These are phyloP conservation scores for Perca flavescens DNA, from an alignment of 2,113 vertebrate genomes.

Conservation along the genomic window DNA sequence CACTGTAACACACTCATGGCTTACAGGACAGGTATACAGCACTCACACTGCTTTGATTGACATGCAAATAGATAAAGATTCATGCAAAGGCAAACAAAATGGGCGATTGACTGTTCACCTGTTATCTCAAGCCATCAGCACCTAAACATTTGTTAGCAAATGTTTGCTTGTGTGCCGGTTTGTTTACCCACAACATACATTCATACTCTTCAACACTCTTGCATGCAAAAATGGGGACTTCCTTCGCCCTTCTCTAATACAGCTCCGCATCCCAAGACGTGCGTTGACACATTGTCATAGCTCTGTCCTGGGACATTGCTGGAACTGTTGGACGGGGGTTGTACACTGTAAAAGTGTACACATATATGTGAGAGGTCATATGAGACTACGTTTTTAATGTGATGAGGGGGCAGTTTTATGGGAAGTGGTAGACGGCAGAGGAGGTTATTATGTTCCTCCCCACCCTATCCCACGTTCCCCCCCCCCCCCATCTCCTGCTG, in stretches of 20 bases:
- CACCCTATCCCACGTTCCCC: slow-evolving; percentile 4
- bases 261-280: slow-evolving; percentile 7
- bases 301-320: slow-evolving; percentile 28
- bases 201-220: not conserved
- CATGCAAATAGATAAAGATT: slow-evolving; percentile 30
- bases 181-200: slow-evolving; percentile 1
- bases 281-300: slow-evolving; percentile 35
- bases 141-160: slow-evolving; percentile 21
- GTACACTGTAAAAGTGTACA: slow-evolving; percentile 28
- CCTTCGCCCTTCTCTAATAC: not conserved
- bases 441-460: slow-evolving; percentile 86
- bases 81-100: slow-evolving; percentile 22
- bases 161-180: slow-evolving; percentile 10
- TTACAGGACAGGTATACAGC: slow-evolving; percentile 38
- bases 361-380: slow-evolving; percentile 46
- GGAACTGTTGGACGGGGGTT: not conserved
- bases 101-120: not conserved
- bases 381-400: slow-evolving; percentile 53
- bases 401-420: slow-evolving; percentile 70
- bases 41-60: slow-evolving; percentile 16
- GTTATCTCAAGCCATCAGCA: slow-evolving; percentile 25
- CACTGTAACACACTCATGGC: slow-evolving; percentile 28
- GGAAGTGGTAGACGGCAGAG: slow-evolving; percentile 76
- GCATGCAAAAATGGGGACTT: not conserved
- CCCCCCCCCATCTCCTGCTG: slow-evolving; percentile 62